Conservation (phyloP, 2,113 vertebrate species). For the Chaetodon trifascialis region DNA sequence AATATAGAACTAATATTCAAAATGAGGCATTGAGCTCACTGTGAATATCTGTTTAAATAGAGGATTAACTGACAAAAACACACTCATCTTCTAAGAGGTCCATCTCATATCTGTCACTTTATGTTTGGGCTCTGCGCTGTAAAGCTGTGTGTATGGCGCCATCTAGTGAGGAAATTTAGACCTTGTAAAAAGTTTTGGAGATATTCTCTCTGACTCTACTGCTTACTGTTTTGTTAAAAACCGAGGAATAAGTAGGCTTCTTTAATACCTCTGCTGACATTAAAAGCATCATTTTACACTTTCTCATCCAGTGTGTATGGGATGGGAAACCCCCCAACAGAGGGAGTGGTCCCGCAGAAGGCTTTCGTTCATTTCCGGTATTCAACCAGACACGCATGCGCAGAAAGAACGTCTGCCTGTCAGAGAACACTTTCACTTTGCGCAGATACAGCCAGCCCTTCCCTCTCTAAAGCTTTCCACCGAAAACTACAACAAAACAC, state of each 20-base stretch:
- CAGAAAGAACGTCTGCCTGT: neutral
- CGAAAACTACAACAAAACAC: neutral
- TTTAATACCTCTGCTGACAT: neutral
- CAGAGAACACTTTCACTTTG: conserved; percentile 60
- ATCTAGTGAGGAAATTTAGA: conserved; percentile 47
- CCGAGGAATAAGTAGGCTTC: neutral
- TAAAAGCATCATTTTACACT: neutral
- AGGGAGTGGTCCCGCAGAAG: neutral
- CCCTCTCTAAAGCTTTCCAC: neutral
- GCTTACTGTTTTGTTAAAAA: neutral
- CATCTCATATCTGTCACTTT: neutral
- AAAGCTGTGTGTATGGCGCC: conserved; percentile 27
- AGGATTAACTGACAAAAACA: neutral
- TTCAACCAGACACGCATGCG: conserved; percentile 55
- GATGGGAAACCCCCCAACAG: conserved; percentile 39
- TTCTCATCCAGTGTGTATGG: neutral
- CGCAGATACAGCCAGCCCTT: neutral
- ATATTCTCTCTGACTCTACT: neutral
- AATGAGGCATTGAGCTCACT: neutral
- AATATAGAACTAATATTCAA: neutral
- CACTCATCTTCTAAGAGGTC: neutral
- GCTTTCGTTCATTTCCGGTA: no score
- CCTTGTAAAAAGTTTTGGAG: neutral
- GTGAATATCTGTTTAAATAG: neutral
- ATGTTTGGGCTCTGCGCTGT: neutral